Base-by-base conservation (phyloP, 2,888 invertebrate species). In the Agrotis segetum region DNA sequence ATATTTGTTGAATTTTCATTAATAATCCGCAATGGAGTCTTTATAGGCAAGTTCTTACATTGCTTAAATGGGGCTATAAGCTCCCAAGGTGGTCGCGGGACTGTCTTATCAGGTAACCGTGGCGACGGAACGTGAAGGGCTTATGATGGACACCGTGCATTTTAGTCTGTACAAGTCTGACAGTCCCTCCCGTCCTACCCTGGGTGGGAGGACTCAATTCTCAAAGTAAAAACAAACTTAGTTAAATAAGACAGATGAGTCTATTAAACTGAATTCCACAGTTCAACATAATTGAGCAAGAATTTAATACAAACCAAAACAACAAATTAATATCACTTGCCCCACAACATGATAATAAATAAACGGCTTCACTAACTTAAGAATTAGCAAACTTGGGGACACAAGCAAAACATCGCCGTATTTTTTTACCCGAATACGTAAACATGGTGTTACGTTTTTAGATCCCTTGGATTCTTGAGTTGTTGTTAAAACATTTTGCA, bases 341-440 rank as follows among this genome's bases (percentile, higher is more conserved):
- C 19, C 53, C 55, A 56, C 55, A 67, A 63, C 44, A 61, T 11
- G 52, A 67, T 67, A 65, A 46, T 40, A 65, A 68, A 73, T 72
- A 79, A 72, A 77, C 72, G 59, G 40, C n/a, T n/a, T 44, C 11
- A 67, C 77, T 61, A 40, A 77, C 29, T 67, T 67, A 77, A 55
- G 60, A 76, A 71, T 76, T 62, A 62, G 49, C 63, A 24, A 59
- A 81, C 46, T 66, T 67, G 17, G 56, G 56, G 63, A 58, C 65
- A 62, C 52, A 61, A 69, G 50, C 24, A 56, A 67, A 60, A 82
- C 68, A 78, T 53, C 40, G 29, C 21, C 24, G 70, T 82, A 55
- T 78, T 82, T 81, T 74, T 75, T 61, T 68, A 66, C 55, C 47
- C 67, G 14, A 55, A 19, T 44, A 11, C 56, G 47, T 47, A 74